Conservation (phyloP, 1,140 invertebrate genomes). For the Drosophila elegans region DNA sequence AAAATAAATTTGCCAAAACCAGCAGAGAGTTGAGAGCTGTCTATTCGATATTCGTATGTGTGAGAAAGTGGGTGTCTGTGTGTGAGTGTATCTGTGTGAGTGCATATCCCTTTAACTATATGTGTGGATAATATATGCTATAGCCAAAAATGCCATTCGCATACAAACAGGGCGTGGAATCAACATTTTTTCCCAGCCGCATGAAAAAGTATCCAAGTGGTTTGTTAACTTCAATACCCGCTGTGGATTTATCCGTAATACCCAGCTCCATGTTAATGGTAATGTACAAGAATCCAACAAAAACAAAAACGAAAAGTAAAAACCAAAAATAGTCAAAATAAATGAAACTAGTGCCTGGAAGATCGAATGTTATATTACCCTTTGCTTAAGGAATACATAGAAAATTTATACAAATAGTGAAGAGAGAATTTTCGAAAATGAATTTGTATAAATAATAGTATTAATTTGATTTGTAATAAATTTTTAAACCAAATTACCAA, state of each 20-base stretch:
- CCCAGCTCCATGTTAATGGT: slow-evolving; percentile 84
- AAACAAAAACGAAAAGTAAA: slow-evolving; percentile 24
- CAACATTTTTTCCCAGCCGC: slow-evolving; percentile 84
- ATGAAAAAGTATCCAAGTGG: slow-evolving; percentile 85
- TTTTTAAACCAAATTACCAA: no score
- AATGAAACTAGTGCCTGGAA: slow-evolving; percentile 13
- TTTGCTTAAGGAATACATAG: not conserved
- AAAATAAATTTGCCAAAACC: slow-evolving; percentile 68
- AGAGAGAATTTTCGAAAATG: no score
- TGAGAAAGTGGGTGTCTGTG: slow-evolving; percentile 7
- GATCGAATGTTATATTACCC: slow-evolving; percentile 9
- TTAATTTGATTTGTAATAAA: no score
- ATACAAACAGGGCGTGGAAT: slow-evolving; percentile 83
- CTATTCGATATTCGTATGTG: slow-evolving; percentile 43
- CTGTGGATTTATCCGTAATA: slow-evolving; percentile 84
- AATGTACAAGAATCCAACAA: slow-evolving; percentile 71
- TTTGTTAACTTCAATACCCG: slow-evolving; percentile 85
- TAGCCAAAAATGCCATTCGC: slow-evolving; percentile 69
- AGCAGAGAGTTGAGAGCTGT: slow-evolving; percentile 35
- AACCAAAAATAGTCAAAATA: slow-evolving; percentile 26
- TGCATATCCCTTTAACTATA: slow-evolving; percentile 59
- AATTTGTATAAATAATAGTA: no score
- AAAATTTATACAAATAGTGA: no score
- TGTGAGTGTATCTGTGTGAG: slow-evolving; percentile 26
- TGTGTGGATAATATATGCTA: slow-evolving; percentile 62